phyloP scores from a whole-genome alignment of 2,888 invertebrate genomes.

The Trachelus iudaicus region DNA sequence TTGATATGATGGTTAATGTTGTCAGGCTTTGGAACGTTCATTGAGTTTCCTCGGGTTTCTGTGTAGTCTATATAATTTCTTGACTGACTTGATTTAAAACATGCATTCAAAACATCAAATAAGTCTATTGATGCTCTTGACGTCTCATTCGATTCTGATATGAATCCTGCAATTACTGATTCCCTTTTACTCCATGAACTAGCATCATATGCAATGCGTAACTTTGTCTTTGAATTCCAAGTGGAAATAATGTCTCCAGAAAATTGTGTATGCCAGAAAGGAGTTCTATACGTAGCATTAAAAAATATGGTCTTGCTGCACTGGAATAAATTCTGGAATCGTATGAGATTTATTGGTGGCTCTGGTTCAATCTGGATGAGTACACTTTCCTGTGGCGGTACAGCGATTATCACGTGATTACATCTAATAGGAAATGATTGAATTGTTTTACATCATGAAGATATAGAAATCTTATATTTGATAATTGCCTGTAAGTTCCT shows the following conservation, averaged over 20 bases:
- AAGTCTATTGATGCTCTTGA: not conserved
- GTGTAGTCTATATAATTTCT: conserved; percentile 8
- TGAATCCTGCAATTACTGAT: conserved; percentile 39
- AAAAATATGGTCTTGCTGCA: conserved; percentile 38
- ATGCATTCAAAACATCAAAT: conserved; percentile 22
- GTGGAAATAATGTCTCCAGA: conserved; percentile 32
- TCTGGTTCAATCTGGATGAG: conserved; percentile 35
- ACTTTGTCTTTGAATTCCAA: conserved; percentile 22
- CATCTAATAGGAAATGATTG: conserved; percentile 36
- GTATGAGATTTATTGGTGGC: conserved; percentile 18
- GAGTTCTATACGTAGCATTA: conserved; percentile 28
- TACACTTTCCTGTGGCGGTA: conserved; percentile 40
- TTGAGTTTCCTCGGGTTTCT: conserved; percentile 28
- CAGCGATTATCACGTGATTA: conserved; percentile 42
- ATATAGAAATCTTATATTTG: not conserved
- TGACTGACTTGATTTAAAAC: conserved; percentile 24
- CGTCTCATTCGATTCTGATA: conserved; percentile 12
- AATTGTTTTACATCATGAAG: not conserved
- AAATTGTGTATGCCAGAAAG: conserved; percentile 23
- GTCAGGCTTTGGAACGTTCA: conserved; percentile 42
- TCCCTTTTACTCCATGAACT: conserved; percentile 12
- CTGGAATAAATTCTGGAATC: conserved; percentile 27
- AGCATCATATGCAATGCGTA: conserved; percentile 38
- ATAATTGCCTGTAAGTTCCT: conserved; percentile 36
- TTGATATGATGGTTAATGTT: conserved; percentile 28